Evolutionary conservation across 1,140 invertebrate species (phyloP).

Genomic region (Drosophila sucinea): DNA sequence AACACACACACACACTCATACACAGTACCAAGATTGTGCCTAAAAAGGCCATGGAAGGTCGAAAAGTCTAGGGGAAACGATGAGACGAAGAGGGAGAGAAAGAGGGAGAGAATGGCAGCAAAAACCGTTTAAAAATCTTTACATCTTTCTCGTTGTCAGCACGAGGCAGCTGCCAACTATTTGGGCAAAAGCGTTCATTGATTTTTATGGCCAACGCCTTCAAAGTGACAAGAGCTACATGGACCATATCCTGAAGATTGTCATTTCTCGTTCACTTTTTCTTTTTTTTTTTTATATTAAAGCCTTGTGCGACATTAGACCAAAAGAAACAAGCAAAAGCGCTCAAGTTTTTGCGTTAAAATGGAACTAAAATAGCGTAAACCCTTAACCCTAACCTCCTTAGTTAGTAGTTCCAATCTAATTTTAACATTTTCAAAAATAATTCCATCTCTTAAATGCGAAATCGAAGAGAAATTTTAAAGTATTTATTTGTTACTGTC

Average conservation of each 20-base stretch:
- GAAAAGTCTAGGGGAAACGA: neutral
- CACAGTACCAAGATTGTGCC: conserved; percentile 28
- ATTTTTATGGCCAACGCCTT: conserved; percentile 75
- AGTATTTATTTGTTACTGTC: too few relatives aligned
- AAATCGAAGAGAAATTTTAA: too few relatives aligned
- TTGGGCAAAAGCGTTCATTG: conserved; percentile 64
- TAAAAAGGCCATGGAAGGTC: conserved; percentile 60
- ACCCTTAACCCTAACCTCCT: neutral
- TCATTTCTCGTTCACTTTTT: conserved; percentile 18
- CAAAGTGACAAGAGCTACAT: conserved; percentile 50
- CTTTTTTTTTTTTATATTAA: conserved; percentile 2
- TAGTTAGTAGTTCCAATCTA: neutral
- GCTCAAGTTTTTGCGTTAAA: conserved; percentile 37
- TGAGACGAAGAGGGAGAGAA: neutral
- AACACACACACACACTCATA: conserved; percentile 5
- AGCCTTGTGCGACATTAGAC: neutral
- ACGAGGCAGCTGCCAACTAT: conserved; percentile 60
- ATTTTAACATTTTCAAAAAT: neutral
- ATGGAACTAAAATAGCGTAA: neutral
- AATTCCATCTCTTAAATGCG: too few relatives aligned
- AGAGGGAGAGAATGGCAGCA: neutral
- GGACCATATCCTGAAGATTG: conserved; percentile 47
- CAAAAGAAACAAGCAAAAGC: conserved; percentile 4
- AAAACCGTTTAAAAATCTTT: conserved; percentile 65
- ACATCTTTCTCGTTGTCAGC: conserved; percentile 57